These are phyloP conservation scores for Calephelis virginiensis DNA, from an alignment of 1,140 invertebrate genomes.

Conservation along the genomic window DNA sequence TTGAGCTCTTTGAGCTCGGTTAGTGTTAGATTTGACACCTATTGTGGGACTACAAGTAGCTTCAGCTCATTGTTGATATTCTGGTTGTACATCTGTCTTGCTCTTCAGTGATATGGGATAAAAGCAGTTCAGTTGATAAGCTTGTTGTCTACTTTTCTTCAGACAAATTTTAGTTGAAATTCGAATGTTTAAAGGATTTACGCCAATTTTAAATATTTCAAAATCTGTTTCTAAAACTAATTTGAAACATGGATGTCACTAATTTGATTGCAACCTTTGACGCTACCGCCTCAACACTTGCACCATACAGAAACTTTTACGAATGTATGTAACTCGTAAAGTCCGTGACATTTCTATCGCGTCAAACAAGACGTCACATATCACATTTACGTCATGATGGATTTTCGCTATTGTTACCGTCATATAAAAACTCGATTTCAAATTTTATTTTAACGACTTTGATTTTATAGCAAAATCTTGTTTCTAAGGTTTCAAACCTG, in stretches of 20 bases:
- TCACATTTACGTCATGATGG: constrained; percentile 46
- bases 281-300: constrained; percentile 25
- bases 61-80: no score
- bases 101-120: no score
- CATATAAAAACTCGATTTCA: constrained; percentile 42
- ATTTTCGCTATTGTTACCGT: constrained; percentile 48
- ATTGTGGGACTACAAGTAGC: no score
- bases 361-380: constrained; percentile 52
- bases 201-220: no score
- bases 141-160: no score
- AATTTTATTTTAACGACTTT: not conserved
- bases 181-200: no score
- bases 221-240: no score
- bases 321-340: constrained; percentile 54
- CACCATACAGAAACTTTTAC: constrained; percentile 47
- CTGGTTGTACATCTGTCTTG: no score
- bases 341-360: constrained; percentile 40
- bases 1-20: no score
- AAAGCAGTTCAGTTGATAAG: no score
- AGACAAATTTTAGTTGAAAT: no score
- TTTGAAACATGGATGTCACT: not conserved
- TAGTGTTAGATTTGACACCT: no score
- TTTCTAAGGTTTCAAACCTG: not conserved
- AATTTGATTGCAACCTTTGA: not conserved
- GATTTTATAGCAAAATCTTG: not conserved